A percentile compares a stretch with the other conserved stretches of the same genome.
Conservation (phyloP, 2,797 vertebrate genomes). For the Galago senegalensis region DNA sequence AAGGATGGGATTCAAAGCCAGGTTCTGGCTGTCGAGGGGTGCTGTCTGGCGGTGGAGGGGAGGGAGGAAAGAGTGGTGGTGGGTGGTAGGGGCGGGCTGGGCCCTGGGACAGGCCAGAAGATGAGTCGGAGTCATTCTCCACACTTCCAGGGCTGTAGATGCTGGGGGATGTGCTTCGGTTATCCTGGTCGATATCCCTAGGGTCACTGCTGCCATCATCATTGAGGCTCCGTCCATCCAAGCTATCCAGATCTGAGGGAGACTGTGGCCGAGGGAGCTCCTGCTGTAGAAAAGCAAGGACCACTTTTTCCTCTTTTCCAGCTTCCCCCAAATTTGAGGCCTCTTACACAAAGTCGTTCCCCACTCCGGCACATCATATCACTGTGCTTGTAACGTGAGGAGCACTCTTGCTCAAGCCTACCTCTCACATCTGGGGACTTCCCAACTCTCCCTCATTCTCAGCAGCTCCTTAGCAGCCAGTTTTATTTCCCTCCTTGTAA, state of each 20-base stretch:
- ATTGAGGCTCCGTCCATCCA: conserved; percentile 95
- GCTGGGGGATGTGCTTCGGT: conserved; percentile 98
- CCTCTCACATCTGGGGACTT: not conserved
- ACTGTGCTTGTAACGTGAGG: not conserved
- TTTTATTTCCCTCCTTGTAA: not conserved
- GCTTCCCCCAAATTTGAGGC: not conserved
- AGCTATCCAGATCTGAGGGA: conserved; percentile 94
- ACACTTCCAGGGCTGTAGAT: conserved; percentile 97
- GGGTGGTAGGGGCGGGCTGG: conserved; percentile 94
- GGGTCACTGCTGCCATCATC: conserved; percentile 95
- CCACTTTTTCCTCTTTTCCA: not conserved
- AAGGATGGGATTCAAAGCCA: conserved; percentile 87
- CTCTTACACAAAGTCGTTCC: not conserved
- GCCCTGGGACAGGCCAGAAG: conserved; percentile 93
- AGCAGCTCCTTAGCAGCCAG: not conserved
- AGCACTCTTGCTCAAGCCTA: not conserved
- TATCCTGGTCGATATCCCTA: conserved; percentile 99
- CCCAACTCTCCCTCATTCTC: not conserved
- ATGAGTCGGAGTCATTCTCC: conserved; percentile 97
- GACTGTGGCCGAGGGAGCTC: conserved; percentile 90
- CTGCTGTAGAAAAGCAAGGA: conserved; percentile 72
- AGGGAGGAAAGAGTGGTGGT: conserved; percentile 89
- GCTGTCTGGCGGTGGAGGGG: conserved; percentile 81
- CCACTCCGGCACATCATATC: not conserved
- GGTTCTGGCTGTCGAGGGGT: conserved; percentile 86